A percentile compares a stretch with the other conserved stretches of the same genome.
These are phyloP conservation scores for Oncorhynchus keta DNA, from an alignment of 2,113 vertebrate genomes.

Conservation along the genomic window DNA sequence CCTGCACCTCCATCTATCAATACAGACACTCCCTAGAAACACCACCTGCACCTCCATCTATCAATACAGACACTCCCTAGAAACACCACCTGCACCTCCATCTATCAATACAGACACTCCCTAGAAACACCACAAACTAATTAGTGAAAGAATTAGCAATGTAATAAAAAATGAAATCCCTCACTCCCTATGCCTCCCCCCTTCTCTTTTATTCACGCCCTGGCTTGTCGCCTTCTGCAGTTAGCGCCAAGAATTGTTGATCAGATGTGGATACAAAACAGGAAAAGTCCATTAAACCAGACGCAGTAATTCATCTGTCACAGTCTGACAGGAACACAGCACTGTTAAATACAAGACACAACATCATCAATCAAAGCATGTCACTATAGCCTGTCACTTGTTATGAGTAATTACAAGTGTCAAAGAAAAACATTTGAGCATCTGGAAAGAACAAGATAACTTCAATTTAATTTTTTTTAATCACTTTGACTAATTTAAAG, in stretches of 20 bases:
- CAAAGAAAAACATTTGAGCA: slow-evolving; percentile 64
- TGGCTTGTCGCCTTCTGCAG: slow-evolving; percentile 57
- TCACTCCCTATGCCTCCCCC: not conserved
- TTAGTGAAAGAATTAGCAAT: too few relatives aligned
- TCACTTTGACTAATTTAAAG: slow-evolving; percentile 68
- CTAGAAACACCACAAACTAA: too few relatives aligned
- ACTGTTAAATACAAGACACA: slow-evolving; percentile 60
- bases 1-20: too few relatives aligned
- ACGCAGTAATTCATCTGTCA: slow-evolving; percentile 66
- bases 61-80: too few relatives aligned
- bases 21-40: too few relatives aligned
- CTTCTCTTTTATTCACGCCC: slow-evolving; percentile 29
- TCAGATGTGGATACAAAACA: slow-evolving; percentile 66
- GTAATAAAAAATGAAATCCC: not conserved
- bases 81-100: too few relatives aligned
- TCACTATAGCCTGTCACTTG: slow-evolving; percentile 67
- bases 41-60: too few relatives aligned
- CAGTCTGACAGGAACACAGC: slow-evolving; percentile 69
- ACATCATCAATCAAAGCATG: slow-evolving; percentile 64
- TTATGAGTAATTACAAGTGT: slow-evolving; percentile 71
- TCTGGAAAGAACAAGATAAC: slow-evolving; percentile 61
- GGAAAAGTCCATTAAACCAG: slow-evolving; percentile 67
- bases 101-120: too few relatives aligned
- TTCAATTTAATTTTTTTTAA: slow-evolving; percentile 54
- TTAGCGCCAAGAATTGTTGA: slow-evolving; percentile 52